Evolutionary conservation across 2,888 invertebrate species (phyloP).

Genomic region (Diploptera punctata): DNA sequence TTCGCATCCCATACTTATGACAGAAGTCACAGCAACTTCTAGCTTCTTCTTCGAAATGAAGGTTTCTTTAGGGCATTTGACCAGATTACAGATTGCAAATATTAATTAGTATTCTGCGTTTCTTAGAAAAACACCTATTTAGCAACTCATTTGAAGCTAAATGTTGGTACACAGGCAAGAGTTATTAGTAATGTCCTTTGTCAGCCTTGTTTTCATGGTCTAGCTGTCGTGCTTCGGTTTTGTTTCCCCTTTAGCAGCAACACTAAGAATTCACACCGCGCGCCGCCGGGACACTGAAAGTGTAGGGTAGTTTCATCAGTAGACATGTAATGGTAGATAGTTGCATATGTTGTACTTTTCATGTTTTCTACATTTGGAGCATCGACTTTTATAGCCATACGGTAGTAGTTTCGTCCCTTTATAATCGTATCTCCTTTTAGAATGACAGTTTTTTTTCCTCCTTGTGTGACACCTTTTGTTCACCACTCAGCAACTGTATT

Average conservation of each 20-base stretch:
- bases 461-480: not conserved
- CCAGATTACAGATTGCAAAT: not conserved
- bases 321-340: not conserved
- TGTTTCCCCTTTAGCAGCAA: not conserved
- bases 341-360: no score
- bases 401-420: not conserved
- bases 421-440: not conserved
- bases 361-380: not conserved
- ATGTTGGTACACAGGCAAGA: not conserved
- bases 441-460: not conserved
- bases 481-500: not conserved
- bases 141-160: no score
- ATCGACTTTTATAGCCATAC: not conserved
- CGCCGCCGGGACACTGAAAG: not conserved
- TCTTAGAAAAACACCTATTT: not conserved
- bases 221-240: not conserved
- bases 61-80: not conserved
- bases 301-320: not conserved
- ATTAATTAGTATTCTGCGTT: not conserved
- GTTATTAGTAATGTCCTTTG: not conserved
- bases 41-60: not conserved
- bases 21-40: not conserved
- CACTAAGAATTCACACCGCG: not conserved
- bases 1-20: not conserved
- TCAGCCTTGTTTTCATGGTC: not conserved